Evolutionary conservation across 2,113 vertebrate species (phyloP).

Genomic region (Crotalus helleri): DNA sequence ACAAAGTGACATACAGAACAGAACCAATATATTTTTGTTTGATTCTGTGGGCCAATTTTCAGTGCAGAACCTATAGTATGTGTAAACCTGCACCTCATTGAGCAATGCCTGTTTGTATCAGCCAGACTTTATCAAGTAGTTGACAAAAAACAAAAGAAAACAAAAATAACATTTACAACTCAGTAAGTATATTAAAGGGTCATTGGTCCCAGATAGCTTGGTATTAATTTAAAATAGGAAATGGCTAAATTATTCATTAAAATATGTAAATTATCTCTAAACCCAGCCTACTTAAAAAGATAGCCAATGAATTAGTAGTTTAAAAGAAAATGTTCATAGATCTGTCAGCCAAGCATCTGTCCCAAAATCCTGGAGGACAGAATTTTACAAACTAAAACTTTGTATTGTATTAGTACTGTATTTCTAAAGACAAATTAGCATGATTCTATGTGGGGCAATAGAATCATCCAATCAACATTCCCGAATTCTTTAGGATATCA

Average conservation of each 20-base stretch:
- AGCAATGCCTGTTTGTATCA: background rate
- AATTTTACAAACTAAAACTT: background rate
- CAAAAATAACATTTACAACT: background rate
- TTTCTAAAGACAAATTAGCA: background rate
- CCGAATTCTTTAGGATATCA: background rate
- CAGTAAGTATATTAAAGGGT: background rate
- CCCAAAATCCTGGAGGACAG: background rate
- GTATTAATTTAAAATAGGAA: background rate
- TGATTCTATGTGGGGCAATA: background rate
- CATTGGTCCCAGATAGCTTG: background rate
- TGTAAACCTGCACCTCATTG: too few species aligned
- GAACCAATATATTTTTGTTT: background rate
- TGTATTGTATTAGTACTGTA: background rate
- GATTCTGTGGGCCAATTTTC: background rate
- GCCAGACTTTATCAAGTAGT: background rate
- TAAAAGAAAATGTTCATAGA: background rate
- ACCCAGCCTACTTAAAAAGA: background rate
- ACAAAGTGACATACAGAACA: background rate
- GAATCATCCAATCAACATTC: background rate
- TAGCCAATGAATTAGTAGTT: background rate
- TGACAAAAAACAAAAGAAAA: background rate
- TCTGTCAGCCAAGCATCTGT: background rate
- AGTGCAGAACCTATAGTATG: background rate
- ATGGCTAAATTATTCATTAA: background rate
- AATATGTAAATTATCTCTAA: slow-evolving; percentile 1